Conservation (phyloP, 1,140 invertebrate species). For the Dendrolimus punctatus region DNA sequence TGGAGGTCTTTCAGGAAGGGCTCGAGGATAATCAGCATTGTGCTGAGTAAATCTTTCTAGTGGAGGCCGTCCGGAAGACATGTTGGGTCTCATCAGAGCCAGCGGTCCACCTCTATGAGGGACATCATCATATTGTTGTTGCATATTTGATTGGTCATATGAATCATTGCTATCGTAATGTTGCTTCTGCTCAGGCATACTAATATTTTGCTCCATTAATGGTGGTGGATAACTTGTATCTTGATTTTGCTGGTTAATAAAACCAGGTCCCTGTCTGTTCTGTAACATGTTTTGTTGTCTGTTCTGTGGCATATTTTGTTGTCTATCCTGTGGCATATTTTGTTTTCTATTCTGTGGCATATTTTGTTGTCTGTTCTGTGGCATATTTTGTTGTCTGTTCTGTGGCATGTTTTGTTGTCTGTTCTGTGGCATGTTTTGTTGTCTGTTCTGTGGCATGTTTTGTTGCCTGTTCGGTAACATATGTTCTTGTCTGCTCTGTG, state of each 20-base stretch:
- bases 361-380: conserved; percentile 23
- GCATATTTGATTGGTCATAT: conserved; percentile 18
- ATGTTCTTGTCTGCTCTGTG: conserved; percentile 2
- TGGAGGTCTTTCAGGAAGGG: conserved; percentile 17
- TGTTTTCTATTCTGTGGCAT: conserved; percentile 12
- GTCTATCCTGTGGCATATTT: conserved; percentile 3
- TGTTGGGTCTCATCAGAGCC: conserved; percentile 10
- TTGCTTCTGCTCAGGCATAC: conserved; percentile 17
- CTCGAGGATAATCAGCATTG: conserved; percentile 22
- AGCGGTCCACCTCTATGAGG: conserved; percentile 5
- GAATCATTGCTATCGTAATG: conserved; percentile 29
- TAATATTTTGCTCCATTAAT: conserved; percentile 15
- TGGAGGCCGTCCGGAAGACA: conserved; percentile 10
- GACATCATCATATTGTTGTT: conserved; percentile 9
- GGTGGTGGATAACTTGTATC: conserved; percentile 10
- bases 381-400: conserved; percentile 17
- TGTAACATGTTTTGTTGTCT: conserved; percentile 2
- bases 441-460: conserved; percentile 4
- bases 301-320: conserved; percentile 1
- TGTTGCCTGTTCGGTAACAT: conserved; percentile 1
- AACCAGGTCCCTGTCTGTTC: background rate
- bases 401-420: conserved; percentile 4
- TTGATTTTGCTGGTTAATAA: background rate
- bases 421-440: background rate
- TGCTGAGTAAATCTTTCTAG: conserved; percentile 10